Evolutionary conservation across 2,113 vertebrate genomes (phyloP).

Genomic region (Lycaon pictus): DNA sequence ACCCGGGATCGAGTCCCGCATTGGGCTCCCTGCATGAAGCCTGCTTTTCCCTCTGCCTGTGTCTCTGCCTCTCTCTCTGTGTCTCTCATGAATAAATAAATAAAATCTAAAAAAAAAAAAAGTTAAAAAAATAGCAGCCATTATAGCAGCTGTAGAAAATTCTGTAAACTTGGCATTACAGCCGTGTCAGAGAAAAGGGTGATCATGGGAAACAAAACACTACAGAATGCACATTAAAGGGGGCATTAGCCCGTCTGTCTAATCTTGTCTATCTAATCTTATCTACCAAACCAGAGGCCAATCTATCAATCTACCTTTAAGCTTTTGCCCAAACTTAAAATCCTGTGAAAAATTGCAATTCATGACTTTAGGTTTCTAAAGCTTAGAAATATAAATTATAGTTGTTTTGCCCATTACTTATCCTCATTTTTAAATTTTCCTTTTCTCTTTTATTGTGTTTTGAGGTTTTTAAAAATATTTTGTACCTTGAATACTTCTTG

Average conservation of each 20-base stretch:
- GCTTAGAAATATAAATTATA: background rate
- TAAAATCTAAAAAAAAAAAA: too few species aligned
- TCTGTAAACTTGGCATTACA: background rate
- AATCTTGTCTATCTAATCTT: background rate
- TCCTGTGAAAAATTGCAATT: background rate
- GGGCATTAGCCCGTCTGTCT: background rate
- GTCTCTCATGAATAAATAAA: too few species aligned
- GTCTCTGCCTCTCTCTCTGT: too few species aligned
- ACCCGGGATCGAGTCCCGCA: too few species aligned
- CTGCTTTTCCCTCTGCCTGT: too few species aligned
- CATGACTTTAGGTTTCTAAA: background rate
- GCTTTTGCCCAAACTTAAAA: background rate
- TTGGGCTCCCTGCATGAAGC: too few species aligned
- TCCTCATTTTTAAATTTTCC: background rate
- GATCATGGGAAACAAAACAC: background rate
- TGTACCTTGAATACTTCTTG: background rate
- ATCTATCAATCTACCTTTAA: background rate
- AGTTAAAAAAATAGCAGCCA: background rate
- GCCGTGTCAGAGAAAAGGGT: background rate
- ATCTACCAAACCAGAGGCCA: background rate
- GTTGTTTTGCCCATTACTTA: background rate
- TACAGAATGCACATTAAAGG: background rate
- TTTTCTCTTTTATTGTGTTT: constrained; percentile 22
- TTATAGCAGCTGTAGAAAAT: background rate
- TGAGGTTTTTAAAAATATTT: background rate